Evolutionary conservation across 2,888 invertebrate species (phyloP), one percentile per base, ranked within the genome.

Genomic region (Temnothorax unifasciatus): DNA sequence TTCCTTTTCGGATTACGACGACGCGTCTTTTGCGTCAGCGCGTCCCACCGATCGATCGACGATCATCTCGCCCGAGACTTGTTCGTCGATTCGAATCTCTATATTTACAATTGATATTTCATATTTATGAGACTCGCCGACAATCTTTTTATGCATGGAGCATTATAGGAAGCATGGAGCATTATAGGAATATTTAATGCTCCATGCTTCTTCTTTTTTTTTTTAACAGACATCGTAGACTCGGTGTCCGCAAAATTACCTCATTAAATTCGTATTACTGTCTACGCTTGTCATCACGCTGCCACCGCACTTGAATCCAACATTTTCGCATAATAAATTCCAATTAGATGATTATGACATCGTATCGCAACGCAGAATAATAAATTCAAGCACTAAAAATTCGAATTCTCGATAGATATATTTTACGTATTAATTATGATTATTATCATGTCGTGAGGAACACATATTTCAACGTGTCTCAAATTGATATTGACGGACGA

Each of bases 11-110:
- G 13, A 34, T 25, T 79, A 34, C 34, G 25, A n/a, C 71, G 29
- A 54, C 5, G 47, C 34, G 34, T 47, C 73, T 71, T 21, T 68
- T 68, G n/a, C 77, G 68, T 77, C 68, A 74, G 59, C 44, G 47
- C n/a, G 29, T 21, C 11, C 15, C 38, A 38, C 18, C 38, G 18
- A 76, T 76, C 52, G 66, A 41, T 64, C 64, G 38, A 41, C 13
- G 11, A 77, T 68, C 13, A 47, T 47, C 50, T 11, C 47, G 11
- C 21, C 21, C 50, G 13, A 29, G n/a, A 50, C n/a, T 64, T 34
- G 18, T 38, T 38, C 11, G 21, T 29, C 38, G 11, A 21, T 50
- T 38, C 38, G 38, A 68, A 29, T 68, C 52, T 41, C 25, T 25
- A 29, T 25, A 29, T 13, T 68, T 25, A 44, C 8, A 52, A 77